phyloP scores from a whole-genome alignment of 2,113 vertebrate species.

The Cacatua alba region DNA sequence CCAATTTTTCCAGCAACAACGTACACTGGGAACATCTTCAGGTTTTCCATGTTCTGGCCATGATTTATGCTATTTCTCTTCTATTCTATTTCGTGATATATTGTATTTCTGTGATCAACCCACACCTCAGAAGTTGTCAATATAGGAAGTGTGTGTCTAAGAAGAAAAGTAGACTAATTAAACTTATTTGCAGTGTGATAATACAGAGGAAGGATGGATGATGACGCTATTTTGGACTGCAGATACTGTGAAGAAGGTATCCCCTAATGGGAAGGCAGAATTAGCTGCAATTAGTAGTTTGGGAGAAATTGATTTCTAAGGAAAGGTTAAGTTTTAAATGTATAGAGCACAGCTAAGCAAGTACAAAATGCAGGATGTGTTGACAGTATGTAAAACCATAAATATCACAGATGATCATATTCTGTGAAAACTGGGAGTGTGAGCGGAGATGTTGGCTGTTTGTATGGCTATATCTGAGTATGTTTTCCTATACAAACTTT shows the following conservation, averaged over 20 bases:
- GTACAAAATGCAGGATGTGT: background rate
- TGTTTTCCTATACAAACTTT: background rate
- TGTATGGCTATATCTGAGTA: background rate
- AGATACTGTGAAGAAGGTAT: background rate
- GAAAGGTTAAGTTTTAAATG: background rate
- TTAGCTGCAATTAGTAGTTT: background rate
- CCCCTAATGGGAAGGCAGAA: background rate
- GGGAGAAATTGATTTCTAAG: background rate
- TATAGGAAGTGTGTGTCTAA: background rate
- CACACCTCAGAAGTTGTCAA: background rate
- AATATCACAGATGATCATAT: background rate
- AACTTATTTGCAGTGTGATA: background rate
- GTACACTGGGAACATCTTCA: background rate
- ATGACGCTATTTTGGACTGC: background rate
- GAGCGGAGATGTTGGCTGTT: background rate
- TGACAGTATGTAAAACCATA: background rate
- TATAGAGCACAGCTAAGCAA: background rate
- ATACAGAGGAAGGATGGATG: background rate
- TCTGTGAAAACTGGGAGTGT: background rate
- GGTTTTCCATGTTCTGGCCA: background rate
- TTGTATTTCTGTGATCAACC: background rate
- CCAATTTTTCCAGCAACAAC: background rate
- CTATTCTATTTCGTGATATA: background rate
- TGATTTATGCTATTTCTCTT: background rate
- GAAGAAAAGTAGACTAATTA: background rate